Evolutionary conservation across 2,113 vertebrate species (phyloP).

Genomic region (Channa argus): DNA sequence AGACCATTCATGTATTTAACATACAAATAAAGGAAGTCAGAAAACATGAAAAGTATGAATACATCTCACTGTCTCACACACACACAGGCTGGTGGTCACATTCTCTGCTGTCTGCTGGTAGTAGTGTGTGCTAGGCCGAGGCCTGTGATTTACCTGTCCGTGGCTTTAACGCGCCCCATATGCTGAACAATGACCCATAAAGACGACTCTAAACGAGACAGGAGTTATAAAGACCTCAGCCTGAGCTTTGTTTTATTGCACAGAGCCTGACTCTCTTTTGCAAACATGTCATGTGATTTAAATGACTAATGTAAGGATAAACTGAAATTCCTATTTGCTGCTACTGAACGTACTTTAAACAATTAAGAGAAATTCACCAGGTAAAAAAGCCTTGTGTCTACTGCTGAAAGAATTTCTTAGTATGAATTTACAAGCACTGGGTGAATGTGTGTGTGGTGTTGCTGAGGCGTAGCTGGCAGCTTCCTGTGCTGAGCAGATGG

Average conservation of each 20-base stretch:
- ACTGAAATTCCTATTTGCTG: neutral
- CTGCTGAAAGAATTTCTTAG: neutral
- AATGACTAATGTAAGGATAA: neutral
- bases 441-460: conserved; percentile 24
- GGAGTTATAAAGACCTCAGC: conserved; percentile 82
- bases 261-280: conserved; percentile 6
- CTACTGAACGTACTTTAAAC: neutral
- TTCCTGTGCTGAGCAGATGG: conserved; percentile 63
- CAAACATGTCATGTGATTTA: neutral
- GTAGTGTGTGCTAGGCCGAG: conserved; percentile 75
- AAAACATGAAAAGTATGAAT: no score
- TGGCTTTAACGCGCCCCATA: conserved; percentile 92
- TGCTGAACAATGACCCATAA: conserved; percentile 89
- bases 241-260: conserved; percentile 43
- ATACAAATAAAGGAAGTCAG: no score
- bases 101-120: conserved; percentile 83
- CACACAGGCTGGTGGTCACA: conserved; percentile 25
- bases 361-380: neutral
- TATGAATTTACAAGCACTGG: conserved; percentile 3
- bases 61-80: conserved; percentile 1
- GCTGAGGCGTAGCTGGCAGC: conserved; percentile 61
- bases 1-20: no score
- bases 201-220: conserved; percentile 85
- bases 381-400: neutral
- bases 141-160: conserved; percentile 86